Base-by-base conservation (phyloP, 2,113 vertebrate species). In the Leptobrachium leishanense region DNA sequence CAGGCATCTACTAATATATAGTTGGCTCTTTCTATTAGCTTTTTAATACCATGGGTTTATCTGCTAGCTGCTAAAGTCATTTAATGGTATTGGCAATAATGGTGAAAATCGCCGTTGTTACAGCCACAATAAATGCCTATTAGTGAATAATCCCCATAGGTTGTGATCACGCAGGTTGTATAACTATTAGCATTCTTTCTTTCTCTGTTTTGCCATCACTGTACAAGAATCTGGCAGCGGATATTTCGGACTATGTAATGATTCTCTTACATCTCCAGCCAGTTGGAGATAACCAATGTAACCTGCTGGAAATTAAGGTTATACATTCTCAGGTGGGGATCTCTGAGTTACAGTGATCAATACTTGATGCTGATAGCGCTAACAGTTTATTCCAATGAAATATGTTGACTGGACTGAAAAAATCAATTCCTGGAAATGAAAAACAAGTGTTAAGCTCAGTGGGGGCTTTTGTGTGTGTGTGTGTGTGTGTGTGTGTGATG, bases 391-490 rank as follows among this genome's bases (percentile, higher is more conserved):
- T 85, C 39, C 78, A 85, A 75, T 81, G 81, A 91, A 90, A 85
- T 89, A 85, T 10, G 2, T 84, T 88, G 82, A 46, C 83, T 82
- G 2, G 83, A 83, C 72, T 71, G 64, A 82, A 80, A 91, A 85
- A 92, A 90, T 90, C 87, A 85, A 85, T 90, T 74, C 82, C 82
- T 86, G 75, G 77, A 82, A 86, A 84, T 91, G 88, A 91, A 90
- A 91, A 88, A 84, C 82, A 85, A 84, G 76, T 88, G 84, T 88
- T 84, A 85, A 6, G 50, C 87, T 86, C 87, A 84, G 87, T 87
- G 83, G 80, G 82, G 84, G 82, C 81, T 75, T 90, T 81, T n/a
- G n/a, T n/a, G n/a, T n/a, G n/a, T n/a, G n/a, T n/a, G n/a, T n/a
- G n/a, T n/a, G n/a, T n/a, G n/a, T n/a, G 74, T 78, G 84, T 41